Conservation (phyloP, 2,113 vertebrate genomes). For the Murina feae region DNA sequence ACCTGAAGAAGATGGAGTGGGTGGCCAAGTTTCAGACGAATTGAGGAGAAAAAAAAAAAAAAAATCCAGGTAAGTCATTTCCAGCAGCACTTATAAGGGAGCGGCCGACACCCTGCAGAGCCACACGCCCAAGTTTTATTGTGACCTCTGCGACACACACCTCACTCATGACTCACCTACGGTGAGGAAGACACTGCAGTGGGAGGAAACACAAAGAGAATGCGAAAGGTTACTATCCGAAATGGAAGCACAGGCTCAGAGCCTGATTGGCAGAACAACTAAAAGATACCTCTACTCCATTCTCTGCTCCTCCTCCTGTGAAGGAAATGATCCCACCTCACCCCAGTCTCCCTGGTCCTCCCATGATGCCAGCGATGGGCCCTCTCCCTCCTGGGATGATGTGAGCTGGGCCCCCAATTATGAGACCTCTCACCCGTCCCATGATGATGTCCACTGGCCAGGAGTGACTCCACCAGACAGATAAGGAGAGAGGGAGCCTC, state of each 20-base stretch:
- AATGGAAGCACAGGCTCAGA: conserved; percentile 98
- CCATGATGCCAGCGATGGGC: neutral
- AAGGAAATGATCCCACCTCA: neutral
- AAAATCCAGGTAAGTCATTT: neutral
- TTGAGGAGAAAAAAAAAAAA: neutral
- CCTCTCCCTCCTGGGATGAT: neutral
- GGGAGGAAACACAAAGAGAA: conserved; percentile 98
- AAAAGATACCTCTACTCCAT: neutral
- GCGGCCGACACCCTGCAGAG: neutral
- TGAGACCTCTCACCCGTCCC: conserved; percentile 92
- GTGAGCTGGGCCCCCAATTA: conserved; percentile 84
- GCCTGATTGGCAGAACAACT: conserved; percentile 97
- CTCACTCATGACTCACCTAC: conserved; percentile 79
- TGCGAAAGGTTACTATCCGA: conserved; percentile 96
- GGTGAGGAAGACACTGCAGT: conserved; percentile 96
- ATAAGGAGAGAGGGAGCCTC: conserved; percentile 79
- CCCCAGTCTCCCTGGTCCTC: neutral
- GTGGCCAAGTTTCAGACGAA: neutral
- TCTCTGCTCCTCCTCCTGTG: neutral
- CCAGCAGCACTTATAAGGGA: neutral
- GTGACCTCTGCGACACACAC: neutral
- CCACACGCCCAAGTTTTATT: neutral
- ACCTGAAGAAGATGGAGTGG: neutral
- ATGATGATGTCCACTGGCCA: conserved; percentile 95
- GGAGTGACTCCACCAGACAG: conserved; percentile 95